These are phyloP conservation scores for Pyrocephalus nanus DNA, from an alignment of 2,797 vertebrate species.

Conservation along the genomic window DNA sequence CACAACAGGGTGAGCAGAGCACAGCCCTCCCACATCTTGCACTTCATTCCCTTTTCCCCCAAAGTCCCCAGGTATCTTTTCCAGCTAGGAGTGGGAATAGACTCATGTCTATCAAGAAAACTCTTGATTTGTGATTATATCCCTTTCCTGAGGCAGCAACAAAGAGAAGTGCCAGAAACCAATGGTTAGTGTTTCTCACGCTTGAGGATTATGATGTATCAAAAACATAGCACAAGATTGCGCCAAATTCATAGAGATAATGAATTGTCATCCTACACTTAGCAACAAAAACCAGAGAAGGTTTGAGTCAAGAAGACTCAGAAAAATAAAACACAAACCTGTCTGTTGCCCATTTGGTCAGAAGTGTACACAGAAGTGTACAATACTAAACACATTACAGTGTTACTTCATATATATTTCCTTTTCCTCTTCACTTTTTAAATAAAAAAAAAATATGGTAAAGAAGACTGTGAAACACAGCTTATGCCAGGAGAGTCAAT, in stretches of 20 bases:
- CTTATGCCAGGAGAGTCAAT: background rate
- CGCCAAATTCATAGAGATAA: background rate
- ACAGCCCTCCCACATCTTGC: fast-evolving
- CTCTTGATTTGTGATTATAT: background rate
- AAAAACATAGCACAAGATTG: background rate
- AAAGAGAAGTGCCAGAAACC: background rate
- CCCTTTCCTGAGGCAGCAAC: background rate
- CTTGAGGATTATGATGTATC: background rate
- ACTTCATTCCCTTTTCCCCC: fast-evolving
- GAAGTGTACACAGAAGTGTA: background rate
- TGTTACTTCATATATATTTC: background rate
- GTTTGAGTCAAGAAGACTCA: background rate
- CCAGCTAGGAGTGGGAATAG: background rate
- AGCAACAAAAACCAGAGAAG: background rate
- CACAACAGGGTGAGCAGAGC: background rate
- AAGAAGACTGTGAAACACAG: background rate
- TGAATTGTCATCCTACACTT: background rate
- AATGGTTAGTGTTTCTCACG: background rate
- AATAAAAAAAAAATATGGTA: background rate
- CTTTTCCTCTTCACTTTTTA: background rate
- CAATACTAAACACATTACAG: fast-evolving
- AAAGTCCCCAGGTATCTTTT: background rate
- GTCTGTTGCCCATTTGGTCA: background rate
- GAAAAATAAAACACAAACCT: background rate
- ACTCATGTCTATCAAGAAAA: background rate